Conservation (phyloP, 2,888 invertebrate genomes). For the Brachypalpus laphriformis region DNA sequence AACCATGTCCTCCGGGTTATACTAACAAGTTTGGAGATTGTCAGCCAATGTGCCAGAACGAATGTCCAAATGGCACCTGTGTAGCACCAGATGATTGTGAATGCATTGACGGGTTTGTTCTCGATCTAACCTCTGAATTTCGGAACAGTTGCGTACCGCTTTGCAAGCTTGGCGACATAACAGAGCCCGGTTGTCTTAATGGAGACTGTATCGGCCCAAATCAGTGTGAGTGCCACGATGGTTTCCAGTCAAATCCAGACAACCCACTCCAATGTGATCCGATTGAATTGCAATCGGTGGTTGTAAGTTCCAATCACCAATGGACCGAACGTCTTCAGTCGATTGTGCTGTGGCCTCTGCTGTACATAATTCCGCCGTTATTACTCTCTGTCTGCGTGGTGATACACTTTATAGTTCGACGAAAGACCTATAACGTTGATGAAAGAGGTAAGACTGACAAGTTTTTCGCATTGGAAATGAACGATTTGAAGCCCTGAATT, state of each 20-base stretch:
- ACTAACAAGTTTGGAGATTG: constrained; percentile 62
- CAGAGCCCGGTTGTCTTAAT: constrained; percentile 79
- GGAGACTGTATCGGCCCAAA: constrained; percentile 53
- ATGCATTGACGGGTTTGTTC: constrained; percentile 77
- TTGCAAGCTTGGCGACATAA: constrained; percentile 10
- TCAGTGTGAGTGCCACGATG: constrained; percentile 55
- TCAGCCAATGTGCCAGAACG: constrained; percentile 79
- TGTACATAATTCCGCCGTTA: background rate
- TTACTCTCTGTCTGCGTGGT: background rate
- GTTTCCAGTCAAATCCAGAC: constrained; percentile 31
- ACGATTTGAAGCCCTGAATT: background rate
- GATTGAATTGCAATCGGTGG: background rate
- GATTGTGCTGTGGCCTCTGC: background rate
- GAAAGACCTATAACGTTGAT: constrained; percentile 39
- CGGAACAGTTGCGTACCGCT: constrained; percentile 24
- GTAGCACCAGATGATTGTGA: constrained; percentile 75
- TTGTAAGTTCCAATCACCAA: background rate
- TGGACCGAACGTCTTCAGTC: constrained; percentile 4
- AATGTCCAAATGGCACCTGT: constrained; percentile 79
- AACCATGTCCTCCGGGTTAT: constrained; percentile 27
- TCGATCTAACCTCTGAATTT: constrained; percentile 26
- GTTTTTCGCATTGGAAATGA: background rate
- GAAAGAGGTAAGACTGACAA: constrained; percentile 40
- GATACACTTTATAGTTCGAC: background rate
- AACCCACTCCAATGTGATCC: constrained; percentile 36